Evolutionary conservation across 1,140 invertebrate genomes (phyloP).

Genomic region (Heliconius congener): DNA sequence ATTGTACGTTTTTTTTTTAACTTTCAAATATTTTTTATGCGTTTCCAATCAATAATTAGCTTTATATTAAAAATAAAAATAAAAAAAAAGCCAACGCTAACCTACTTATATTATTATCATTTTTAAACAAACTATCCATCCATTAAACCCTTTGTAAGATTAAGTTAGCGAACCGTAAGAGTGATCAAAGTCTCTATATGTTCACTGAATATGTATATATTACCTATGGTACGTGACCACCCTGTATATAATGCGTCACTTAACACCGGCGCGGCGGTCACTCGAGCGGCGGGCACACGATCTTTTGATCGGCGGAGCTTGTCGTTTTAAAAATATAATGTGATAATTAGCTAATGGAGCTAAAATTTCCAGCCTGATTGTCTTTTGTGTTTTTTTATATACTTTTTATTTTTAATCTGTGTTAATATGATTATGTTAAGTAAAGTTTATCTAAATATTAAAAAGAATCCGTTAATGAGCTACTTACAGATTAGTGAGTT

Average conservation of each 20-base stretch:
- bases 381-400: conserved; percentile 32
- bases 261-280: conserved; percentile 35
- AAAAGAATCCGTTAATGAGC: too few relatives aligned
- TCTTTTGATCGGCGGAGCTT: conserved; percentile 50
- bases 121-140: conserved; percentile 12
- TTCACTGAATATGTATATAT: conserved; percentile 43
- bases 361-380: conserved; percentile 48
- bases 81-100: background rate
- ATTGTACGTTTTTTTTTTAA: too few relatives aligned
- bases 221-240: conserved; percentile 49
- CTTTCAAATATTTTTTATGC: background rate
- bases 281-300: conserved; percentile 45
- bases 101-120: background rate
- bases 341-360: conserved; percentile 38
- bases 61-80: background rate
- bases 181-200: conserved; percentile 47
- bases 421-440: background rate
- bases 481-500: too few relatives aligned
- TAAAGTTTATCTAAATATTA: too few relatives aligned
- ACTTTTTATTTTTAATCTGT: conserved; percentile 10
- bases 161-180: conserved; percentile 41
- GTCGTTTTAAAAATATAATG: conserved; percentile 41
- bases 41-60: background rate
- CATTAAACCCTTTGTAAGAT: conserved; percentile 41
- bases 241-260: conserved; percentile 50